Percentiles rank a stretch among this genome's conserved stretches.
phyloP scores from a whole-genome alignment of 2,113 vertebrate genomes.

The Labeo catla region DNA sequence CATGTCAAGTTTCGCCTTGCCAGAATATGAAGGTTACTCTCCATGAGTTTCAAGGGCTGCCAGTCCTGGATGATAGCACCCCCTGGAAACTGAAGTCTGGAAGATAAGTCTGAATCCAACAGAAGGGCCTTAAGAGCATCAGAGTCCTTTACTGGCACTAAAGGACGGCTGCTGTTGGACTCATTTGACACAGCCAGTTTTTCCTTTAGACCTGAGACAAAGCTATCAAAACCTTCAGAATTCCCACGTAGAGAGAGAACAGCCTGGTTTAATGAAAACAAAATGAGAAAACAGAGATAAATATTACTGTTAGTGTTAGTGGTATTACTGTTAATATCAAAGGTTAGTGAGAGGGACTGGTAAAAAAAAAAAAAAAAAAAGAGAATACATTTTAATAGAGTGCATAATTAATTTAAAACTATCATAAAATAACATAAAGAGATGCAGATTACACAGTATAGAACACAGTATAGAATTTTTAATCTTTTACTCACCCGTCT shows the following conservation, averaged over 20 bases:
- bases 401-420: neutral
- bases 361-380: neutral
- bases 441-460: no score
- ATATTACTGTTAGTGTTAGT: neutral
- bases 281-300: neutral
- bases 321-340: neutral
- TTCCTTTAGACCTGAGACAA: constrained; percentile 47
- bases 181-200: constrained; percentile 43
- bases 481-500: constrained; percentile 44
- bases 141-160: constrained; percentile 37
- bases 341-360: neutral
- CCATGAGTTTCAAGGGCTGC: constrained; percentile 55
- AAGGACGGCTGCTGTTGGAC: neutral
- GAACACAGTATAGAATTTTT: no score
- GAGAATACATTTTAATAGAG: neutral
- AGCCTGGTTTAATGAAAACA: constrained; percentile 42
- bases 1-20: constrained; percentile 56
- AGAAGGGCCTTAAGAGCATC: constrained; percentile 52
- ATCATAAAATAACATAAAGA: no score
- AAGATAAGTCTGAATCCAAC: constrained; percentile 52
- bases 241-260: constrained; percentile 46
- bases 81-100: constrained; percentile 55
- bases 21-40: constrained; percentile 59
- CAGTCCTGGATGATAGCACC: constrained; percentile 60
- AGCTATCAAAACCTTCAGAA: constrained; percentile 46